phyloP scores from a whole-genome alignment of 1,140 invertebrate genomes.

The Euborellia annulipes region DNA sequence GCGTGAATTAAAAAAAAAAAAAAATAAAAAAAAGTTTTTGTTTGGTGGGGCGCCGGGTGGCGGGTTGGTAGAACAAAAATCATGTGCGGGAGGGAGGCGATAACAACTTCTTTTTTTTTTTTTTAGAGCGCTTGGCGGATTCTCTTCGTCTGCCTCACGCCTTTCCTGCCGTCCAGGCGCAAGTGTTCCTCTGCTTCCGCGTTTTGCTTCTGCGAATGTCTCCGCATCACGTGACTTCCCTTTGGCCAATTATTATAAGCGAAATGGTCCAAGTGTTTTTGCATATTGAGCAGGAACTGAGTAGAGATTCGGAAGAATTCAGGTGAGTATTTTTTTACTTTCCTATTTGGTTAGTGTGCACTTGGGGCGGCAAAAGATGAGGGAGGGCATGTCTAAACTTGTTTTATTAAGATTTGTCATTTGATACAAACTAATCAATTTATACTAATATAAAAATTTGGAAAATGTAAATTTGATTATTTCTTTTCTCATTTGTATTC shows the following conservation, averaged over 20 bases:
- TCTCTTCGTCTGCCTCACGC: conserved; percentile 63
- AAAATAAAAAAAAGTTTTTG: neutral
- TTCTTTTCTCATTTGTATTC: too few species aligned
- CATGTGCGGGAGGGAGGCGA: too few species aligned
- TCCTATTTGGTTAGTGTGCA: too few species aligned
- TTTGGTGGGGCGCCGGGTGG: too few species aligned
- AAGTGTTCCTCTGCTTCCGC: conserved; percentile 82
- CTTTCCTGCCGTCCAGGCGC: conserved; percentile 67
- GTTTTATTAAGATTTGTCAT: neutral
- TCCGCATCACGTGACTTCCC: conserved; percentile 66
- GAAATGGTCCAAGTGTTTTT: conserved; percentile 86
- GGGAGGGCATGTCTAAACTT: conserved; percentile 8
- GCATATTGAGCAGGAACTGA: conserved; percentile 77
- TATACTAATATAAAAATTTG: too few species aligned
- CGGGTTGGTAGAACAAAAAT: too few species aligned
- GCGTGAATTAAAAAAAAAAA: too few species aligned
- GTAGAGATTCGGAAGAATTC: conserved; percentile 60
- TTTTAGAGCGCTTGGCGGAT: conserved; percentile 70
- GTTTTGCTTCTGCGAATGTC: conserved; percentile 79
- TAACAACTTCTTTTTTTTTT: neutral
- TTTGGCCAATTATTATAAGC: conserved; percentile 89
- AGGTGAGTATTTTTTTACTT: conserved; percentile 39
- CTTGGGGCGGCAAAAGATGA: too few species aligned
- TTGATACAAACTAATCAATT: neutral
- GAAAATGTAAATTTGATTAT: too few species aligned